Percentiles rank a stretch among this genome's conserved stretches.
These are phyloP conservation scores for Porphyrio hochstetteri DNA, from an alignment of 2,113 vertebrate species.

Conservation along the genomic window DNA sequence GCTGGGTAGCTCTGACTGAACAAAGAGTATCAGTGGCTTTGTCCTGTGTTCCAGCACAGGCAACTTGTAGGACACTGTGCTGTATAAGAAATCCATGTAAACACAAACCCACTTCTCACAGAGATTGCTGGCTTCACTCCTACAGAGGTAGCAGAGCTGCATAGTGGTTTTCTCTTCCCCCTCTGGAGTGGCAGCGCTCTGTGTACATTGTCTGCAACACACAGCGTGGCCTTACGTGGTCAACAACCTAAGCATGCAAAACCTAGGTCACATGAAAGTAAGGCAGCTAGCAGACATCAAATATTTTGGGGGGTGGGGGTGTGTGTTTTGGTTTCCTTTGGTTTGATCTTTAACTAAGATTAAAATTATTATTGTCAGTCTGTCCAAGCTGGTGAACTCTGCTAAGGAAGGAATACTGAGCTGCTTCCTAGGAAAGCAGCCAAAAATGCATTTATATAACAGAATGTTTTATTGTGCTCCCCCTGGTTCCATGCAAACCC, in stretches of 20 bases:
- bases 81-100: neutral
- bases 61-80: neutral
- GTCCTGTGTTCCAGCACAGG: neutral
- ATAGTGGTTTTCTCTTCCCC: neutral
- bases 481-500: neutral
- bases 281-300: neutral
- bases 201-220: neutral
- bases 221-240: neutral
- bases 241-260: neutral
- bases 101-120: neutral
- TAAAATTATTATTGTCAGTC: neutral
- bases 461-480: neutral
- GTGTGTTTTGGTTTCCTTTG: neutral
- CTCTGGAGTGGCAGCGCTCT: fast-evolving
- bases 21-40: neutral
- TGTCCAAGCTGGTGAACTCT: neutral
- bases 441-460: neutral
- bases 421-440: neutral
- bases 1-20: neutral
- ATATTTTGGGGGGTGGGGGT: neutral
- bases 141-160: neutral
- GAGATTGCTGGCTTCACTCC: neutral
- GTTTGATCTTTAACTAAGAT: neutral
- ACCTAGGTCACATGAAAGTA: neutral
- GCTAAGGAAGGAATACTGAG: neutral